Percentiles rank a stretch among this genome's conserved stretches.
These are phyloP conservation scores for Gymnoscopelus microlampas DNA, from an alignment of 2,797 vertebrate genomes.

Conservation along the genomic window DNA sequence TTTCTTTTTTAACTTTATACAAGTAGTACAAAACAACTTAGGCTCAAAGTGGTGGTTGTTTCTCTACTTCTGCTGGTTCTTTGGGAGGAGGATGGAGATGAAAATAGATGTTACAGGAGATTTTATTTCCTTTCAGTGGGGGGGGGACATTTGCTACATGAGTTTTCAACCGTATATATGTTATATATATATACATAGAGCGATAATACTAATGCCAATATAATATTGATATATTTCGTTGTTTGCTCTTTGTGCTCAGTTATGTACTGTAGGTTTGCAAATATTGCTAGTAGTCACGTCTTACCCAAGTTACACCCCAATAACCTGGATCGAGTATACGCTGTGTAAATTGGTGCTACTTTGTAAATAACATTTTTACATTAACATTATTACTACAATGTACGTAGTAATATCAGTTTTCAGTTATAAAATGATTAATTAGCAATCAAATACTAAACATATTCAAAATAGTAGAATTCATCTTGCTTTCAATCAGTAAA, in stretches of 20 bases:
- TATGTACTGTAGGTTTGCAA: constrained; percentile 56
- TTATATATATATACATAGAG: constrained; percentile 63
- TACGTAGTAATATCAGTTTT: constrained; percentile 48
- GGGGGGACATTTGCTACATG: constrained; percentile 66
- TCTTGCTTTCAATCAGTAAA: constrained; percentile 65
- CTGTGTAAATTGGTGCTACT: constrained; percentile 56
- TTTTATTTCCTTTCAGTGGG: constrained; percentile 41
- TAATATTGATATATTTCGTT: constrained; percentile 42
- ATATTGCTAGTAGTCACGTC: constrained; percentile 70
- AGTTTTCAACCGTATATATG: constrained; percentile 61
- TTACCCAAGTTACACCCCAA: constrained; percentile 63
- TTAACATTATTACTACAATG: constrained; percentile 54
- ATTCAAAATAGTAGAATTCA: constrained; percentile 64
- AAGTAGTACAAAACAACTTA: constrained; percentile 75
- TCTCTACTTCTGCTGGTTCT: constrained; percentile 86
- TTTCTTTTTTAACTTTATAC: constrained; percentile 80
- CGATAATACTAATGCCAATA: constrained; percentile 47
- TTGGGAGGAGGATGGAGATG: constrained; percentile 74
- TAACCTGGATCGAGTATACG: constrained; percentile 54
- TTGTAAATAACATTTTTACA: constrained; percentile 65
- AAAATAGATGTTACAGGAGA: constrained; percentile 75
- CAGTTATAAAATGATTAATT: constrained; percentile 69
- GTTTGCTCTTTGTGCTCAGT: constrained; percentile 77
- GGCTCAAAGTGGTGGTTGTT: constrained; percentile 81
- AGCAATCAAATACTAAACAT: constrained; percentile 65